phyloP scores from a whole-genome alignment of 2,797 vertebrate genomes.

The Lepus townsendii region DNA sequence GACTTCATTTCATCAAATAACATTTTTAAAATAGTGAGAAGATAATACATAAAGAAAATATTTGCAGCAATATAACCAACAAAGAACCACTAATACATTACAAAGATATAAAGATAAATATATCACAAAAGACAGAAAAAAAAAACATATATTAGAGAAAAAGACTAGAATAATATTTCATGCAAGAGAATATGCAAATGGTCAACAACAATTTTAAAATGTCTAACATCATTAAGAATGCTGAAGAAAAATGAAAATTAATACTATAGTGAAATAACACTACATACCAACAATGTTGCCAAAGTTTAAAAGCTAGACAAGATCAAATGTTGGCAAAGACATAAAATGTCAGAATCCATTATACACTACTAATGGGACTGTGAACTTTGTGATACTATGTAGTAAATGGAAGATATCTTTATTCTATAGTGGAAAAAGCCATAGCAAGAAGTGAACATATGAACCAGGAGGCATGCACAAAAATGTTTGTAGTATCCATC shows the following conservation, averaged over 20 bases:
- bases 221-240: background rate
- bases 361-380: rapidly evolving
- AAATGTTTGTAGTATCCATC: background rate
- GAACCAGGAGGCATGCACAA: background rate
- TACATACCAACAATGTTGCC: background rate
- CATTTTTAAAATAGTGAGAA: background rate
- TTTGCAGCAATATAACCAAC: background rate
- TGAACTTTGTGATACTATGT: background rate
- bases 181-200: background rate
- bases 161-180: background rate
- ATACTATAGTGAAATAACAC: background rate
- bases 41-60: background rate
- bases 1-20: background rate
- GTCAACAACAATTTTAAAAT: background rate
- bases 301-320: background rate
- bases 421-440: background rate
- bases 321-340: background rate
- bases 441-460: background rate
- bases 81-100: background rate
- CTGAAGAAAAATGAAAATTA: background rate
- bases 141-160: background rate
- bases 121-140: background rate
- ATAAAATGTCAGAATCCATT: background rate
- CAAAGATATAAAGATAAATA: background rate
- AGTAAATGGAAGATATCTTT: background rate